Base-by-base conservation (phyloP, 2,888 invertebrate species). In the Phania funesta region DNA sequence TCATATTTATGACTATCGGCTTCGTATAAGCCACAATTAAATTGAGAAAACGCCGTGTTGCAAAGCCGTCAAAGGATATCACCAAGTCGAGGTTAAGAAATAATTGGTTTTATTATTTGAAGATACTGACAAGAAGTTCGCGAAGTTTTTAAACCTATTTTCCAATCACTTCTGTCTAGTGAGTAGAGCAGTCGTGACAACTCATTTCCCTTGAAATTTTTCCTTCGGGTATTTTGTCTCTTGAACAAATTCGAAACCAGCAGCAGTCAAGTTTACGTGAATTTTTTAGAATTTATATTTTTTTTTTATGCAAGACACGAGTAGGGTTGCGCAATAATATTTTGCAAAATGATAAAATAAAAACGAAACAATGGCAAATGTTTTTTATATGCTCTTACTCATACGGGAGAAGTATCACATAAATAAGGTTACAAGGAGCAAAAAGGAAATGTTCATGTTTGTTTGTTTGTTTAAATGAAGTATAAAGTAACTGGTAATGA, bases 301-400 rank as follows among this genome's bases (percentile, higher is more conserved):
- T 18, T 65, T 64, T 32, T 26, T 26, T 26, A 26, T 41, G 50
- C 20, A 38, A 65, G 13, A 50, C 32, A 11, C 11, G 22, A 67
- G 64, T 52, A 3, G 20, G 18, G 22, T 24, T 18, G 13, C 9
- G 0, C 4, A 29, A 4, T 26, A n/a, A 41, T 67, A 29, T 64
- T 50, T 35, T 46, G 22, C 41, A 46, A 58, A 67, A 56, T 32
- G 60, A 60, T 26, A 65, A 74, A 35, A 64, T 35, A 16, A 32
- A 50, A 71, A 48, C 4, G 26, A 35, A 16, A 18, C 46, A 56
- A 29, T 7, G 20, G 13, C 70, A 70, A 80, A 75, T 60, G 46
- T 60, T 76, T 81, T 71, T 73, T 73, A 73, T 76, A 56, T 18
- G 35, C 48, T 48, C 35, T 26, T 62, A 46, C 4, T 18, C 7